These are phyloP conservation scores for Bradypodion ventrale DNA, from an alignment of 2,797 vertebrate genomes.

Conservation along the genomic window DNA sequence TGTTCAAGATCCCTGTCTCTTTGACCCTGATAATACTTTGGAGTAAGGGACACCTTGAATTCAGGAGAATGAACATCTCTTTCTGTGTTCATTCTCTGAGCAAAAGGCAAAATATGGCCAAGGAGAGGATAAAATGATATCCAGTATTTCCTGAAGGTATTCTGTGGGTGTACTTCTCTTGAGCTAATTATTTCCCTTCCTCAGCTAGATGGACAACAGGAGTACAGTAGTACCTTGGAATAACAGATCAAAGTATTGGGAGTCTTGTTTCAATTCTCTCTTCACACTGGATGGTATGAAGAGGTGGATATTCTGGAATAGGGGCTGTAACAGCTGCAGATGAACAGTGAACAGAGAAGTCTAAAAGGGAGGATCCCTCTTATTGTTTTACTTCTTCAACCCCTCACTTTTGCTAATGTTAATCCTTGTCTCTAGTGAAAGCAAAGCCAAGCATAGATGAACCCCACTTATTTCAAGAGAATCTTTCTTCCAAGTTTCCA, in stretches of 20 bases:
- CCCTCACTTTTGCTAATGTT: not conserved
- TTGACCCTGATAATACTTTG: no score
- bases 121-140: not conserved
- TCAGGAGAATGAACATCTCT: not conserved
- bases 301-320: not conserved
- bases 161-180: not conserved
- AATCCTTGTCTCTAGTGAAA: not conserved
- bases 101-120: not conserved
- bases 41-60: no score
- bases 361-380: not conserved
- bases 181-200: not conserved
- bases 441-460: not conserved
- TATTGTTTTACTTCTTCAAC: no score
- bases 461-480: not conserved
- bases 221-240: not conserved
- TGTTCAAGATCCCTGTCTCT: not conserved
- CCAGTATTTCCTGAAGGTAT: not conserved
- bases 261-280: no score
- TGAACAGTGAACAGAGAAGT: not conserved
- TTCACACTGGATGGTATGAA: not conserved
- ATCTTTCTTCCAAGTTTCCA: not conserved
- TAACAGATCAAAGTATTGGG: not conserved
- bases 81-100: not conserved
- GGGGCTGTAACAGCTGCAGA: not conserved
- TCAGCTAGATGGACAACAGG: not conserved